A percentile compares a stretch with the other conserved stretches of the same genome.
Conservation (phyloP, 30 jellyfish, hydroid and myxozoan species). For the Aurelia aurita complex sp. Pacific region DNA sequence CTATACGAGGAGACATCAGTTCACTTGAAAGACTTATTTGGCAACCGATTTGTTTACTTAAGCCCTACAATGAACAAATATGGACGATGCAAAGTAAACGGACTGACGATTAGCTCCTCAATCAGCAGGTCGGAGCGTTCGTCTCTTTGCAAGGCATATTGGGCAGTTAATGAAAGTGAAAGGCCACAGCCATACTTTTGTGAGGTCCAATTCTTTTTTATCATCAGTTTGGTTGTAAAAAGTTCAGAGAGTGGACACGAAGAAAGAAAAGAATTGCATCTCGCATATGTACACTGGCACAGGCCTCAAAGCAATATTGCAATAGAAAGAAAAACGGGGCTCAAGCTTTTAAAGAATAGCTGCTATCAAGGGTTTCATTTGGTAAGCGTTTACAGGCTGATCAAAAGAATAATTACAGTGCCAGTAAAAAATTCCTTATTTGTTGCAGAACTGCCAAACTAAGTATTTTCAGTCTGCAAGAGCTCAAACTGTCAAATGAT, state of each 20-base stretch:
- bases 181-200: not conserved
- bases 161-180: not conserved
- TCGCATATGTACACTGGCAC: not conserved
- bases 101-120: not conserved
- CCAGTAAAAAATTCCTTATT: not conserved
- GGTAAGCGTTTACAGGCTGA: not conserved
- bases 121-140: conserved; percentile 1
- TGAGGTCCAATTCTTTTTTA: not conserved
- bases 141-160: not conserved
- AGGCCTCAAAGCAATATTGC: not conserved
- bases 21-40: not conserved
- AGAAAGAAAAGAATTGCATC: not conserved
- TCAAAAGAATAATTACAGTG: not conserved
- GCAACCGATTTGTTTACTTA: not conserved
- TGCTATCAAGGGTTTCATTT: not conserved
- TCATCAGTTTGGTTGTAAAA: not conserved
- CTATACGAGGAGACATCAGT: not conserved
- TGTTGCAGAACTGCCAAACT: not conserved
- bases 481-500: too few relatives aligned
- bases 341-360: not conserved
- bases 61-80: not conserved
- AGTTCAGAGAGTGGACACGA: not conserved
- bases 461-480: too few relatives aligned
- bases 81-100: not conserved
- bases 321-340: not conserved